Percentiles rank a stretch among this genome's conserved stretches.
These are phyloP conservation scores for Neolamprologus brichardi DNA, from an alignment of 2,113 vertebrate genomes.

Conservation along the genomic window DNA sequence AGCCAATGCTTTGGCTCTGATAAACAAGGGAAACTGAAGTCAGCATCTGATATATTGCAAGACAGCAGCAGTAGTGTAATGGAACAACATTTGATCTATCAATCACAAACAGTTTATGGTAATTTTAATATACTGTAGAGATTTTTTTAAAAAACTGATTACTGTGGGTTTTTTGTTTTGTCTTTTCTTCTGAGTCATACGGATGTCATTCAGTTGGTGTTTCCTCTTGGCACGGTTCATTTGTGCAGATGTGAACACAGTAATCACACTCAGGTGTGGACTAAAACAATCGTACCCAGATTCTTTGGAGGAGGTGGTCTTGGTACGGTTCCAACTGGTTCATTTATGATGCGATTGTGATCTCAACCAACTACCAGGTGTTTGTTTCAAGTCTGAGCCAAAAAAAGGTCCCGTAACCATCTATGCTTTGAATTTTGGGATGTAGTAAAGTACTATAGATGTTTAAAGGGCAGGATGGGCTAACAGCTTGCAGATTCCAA, in stretches of 20 bases:
- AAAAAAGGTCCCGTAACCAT: not conserved
- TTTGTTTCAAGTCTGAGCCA: not conserved
- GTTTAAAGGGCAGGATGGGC: not conserved
- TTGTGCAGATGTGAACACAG: not conserved
- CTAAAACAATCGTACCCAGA: not conserved
- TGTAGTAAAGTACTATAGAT: not conserved
- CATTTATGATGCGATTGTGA: not conserved
- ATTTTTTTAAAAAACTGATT: fast-evolving
- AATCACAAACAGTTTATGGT: not conserved
- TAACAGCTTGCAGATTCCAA: not conserved
- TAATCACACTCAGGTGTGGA: not conserved
- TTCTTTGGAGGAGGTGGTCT: not conserved
- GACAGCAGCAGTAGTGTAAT: not conserved
- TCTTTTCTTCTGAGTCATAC: not conserved
- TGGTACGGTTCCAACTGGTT: not conserved
- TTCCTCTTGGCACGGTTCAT: fast-evolving
- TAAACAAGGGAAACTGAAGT: not conserved
- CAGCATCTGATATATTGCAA: not conserved
- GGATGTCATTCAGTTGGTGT: not conserved
- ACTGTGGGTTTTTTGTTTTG: not conserved
- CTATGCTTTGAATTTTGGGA: not conserved
- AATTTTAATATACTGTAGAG: not conserved
- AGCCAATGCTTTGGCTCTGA: not conserved
- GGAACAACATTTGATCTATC: not conserved
- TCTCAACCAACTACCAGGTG: not conserved